A percentile compares a stretch with the other conserved stretches of the same genome.
Conservation (phyloP, 2,113 vertebrate species). For the Australoheros scitulus region DNA sequence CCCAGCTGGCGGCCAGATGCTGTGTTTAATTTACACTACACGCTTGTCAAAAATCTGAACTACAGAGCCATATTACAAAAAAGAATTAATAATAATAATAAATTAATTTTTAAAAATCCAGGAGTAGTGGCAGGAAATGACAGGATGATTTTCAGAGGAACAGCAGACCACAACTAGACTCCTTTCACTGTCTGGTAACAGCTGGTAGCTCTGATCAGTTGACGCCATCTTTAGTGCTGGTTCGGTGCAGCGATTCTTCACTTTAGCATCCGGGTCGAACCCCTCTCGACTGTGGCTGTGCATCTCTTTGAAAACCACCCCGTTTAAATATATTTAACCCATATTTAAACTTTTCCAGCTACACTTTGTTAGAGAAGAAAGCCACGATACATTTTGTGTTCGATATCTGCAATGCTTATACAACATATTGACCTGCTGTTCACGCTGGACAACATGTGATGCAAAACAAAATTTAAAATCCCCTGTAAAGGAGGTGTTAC, state of each 20-base stretch:
- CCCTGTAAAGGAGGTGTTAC: slow-evolving; percentile 24
- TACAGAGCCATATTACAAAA: slow-evolving; percentile 20
- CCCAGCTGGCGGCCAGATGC: slow-evolving; percentile 20
- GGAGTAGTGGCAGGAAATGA: slow-evolving; percentile 1
- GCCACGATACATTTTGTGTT: slow-evolving; percentile 22
- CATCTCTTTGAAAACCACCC: slow-evolving; percentile 39
- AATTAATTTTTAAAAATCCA: neutral
- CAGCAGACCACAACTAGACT: neutral
- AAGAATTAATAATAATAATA: neutral
- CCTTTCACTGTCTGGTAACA: neutral
- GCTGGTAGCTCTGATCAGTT: neutral
- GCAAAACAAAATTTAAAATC: neutral
- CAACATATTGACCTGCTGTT: slow-evolving; percentile 13
- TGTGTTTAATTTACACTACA: slow-evolving; percentile 28
- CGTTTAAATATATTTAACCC: slow-evolving; percentile 20
- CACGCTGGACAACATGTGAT: neutral
- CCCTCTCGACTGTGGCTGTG: neutral
- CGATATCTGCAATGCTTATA: slow-evolving; percentile 3
- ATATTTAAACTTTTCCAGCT: neutral
- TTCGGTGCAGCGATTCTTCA: neutral
- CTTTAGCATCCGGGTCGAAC: neutral
- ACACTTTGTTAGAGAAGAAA: slow-evolving; percentile 28
- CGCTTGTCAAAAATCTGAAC: neutral
- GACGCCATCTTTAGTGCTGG: neutral
- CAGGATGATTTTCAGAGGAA: slow-evolving; percentile 43